Evolutionary conservation across 2,113 vertebrate species (phyloP).

Genomic region (Galemys pyrenaicus): DNA sequence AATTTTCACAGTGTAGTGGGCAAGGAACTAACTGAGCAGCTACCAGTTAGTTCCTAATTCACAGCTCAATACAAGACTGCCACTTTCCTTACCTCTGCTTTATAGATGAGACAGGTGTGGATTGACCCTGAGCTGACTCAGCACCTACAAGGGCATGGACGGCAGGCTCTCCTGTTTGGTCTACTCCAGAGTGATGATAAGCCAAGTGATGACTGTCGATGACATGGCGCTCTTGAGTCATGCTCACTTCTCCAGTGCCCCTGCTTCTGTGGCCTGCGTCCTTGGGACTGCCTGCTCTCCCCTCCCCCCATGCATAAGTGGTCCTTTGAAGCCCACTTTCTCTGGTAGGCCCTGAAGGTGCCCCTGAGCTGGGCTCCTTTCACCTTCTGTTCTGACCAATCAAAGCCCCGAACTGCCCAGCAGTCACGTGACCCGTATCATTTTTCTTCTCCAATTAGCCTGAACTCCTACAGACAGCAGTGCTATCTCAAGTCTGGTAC

Average conservation of each 20-base stretch:
- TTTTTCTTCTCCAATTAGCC: slow-evolving; percentile 1
- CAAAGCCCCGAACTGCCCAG: neutral
- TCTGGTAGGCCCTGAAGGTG: neutral
- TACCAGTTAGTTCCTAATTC: neutral
- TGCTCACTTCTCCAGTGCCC: fast-evolving
- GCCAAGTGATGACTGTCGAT: neutral
- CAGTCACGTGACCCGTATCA: neutral
- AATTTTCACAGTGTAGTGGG: neutral
- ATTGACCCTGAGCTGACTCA: neutral
- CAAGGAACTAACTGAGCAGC: neutral
- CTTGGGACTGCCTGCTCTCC: neutral
- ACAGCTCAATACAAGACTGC: neutral
- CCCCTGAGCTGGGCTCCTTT: neutral
- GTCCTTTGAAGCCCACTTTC: neutral
- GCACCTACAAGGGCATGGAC: neutral
- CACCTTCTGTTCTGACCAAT: neutral
- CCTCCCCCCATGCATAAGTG: fast-evolving
- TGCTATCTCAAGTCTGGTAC: neutral
- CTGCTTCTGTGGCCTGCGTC: neutral
- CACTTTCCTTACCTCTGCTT: neutral
- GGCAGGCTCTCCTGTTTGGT: neutral
- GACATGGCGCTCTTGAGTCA: neutral
- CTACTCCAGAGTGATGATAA: no score
- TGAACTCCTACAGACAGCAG: neutral
- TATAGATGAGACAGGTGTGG: neutral